These are phyloP conservation scores for Siderastrea radians DNA, from an alignment of 92 coral and sea anemone species.

Conservation along the genomic window DNA sequence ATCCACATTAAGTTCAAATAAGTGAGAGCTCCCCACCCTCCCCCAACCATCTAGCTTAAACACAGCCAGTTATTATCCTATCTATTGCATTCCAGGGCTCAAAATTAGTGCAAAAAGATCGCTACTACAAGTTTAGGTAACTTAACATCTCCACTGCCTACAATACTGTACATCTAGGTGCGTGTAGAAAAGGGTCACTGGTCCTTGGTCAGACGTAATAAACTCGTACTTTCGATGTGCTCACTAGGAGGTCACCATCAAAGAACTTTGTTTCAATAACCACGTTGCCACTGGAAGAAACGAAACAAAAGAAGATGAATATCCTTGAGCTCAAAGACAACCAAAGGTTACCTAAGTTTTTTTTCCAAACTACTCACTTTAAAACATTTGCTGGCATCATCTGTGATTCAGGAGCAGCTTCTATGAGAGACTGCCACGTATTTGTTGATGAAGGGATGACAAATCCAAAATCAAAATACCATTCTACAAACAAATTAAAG, in stretches of 20 bases:
- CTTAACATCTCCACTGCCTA: not conserved
- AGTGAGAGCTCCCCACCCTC: too few species aligned
- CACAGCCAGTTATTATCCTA: not conserved
- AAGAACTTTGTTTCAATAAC: slow-evolving; percentile 99
- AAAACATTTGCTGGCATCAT: slow-evolving; percentile 99
- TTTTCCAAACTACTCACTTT: slow-evolving; percentile 72
- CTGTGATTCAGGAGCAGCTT: slow-evolving; percentile 99
- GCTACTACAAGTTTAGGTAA: not conserved
- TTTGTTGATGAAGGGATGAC: slow-evolving; percentile 99
- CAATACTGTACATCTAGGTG: slow-evolving; percentile 16
- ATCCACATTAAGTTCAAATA: too few species aligned
- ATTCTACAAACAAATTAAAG: slow-evolving; percentile 62
- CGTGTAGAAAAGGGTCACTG: slow-evolving; percentile 6
- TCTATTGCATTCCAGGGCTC: not conserved
- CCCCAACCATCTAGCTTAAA: not conserved
- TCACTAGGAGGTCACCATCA: slow-evolving; percentile 95
- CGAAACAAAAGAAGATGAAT: not conserved
- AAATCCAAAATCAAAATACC: slow-evolving; percentile 99
- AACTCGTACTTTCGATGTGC: slow-evolving; percentile 97
- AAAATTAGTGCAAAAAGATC: not conserved
- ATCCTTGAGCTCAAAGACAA: not conserved
- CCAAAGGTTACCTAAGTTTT: not conserved
- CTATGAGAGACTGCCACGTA: slow-evolving; percentile 99
- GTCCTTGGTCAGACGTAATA: slow-evolving; percentile 81
- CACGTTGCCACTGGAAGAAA: slow-evolving; percentile 95